Evolutionary conservation across 2,797 vertebrate genomes (phyloP), one percentile per base, ranked within the genome.

Genomic region (Brachymystax lenok): DNA sequence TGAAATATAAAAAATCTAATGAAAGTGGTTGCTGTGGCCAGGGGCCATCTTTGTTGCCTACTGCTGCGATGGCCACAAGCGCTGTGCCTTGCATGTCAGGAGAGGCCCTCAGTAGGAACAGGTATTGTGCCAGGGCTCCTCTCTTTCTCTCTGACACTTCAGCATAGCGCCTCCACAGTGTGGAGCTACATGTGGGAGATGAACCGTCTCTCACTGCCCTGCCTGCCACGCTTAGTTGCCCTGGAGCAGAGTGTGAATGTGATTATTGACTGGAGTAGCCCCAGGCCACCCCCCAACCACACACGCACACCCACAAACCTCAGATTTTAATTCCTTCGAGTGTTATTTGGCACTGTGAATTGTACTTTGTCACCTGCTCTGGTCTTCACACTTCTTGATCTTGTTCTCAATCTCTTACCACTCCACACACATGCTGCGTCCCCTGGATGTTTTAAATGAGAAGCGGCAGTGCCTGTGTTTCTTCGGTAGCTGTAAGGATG

Each of bases 171-270:
- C 70, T 79, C 68, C 78, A 71, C 69, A 73, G 71, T 66, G 78
- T 79, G 83, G 52, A 64, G 56, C 56, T 24, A 14, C 76, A 69
- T 78, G 35, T 56, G 63, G 74, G 80, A 50, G 67, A 85, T 82
- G 68, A 35, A 59, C 72, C 56, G 61, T 79, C 79, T 79, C 69
- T 82, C 84, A 80, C 79, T 70, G 69, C 75, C 70, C 75, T 46
- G 59, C 21, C 21, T 73, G 79, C 74, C 21, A 71, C 28, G 54
- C 54, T 40, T 35, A 17, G 30, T 28, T 59, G 50, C 61, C 74
- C 73, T 63, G 69, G 71, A 79, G 78, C 77, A 52, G 76, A 79
- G 84, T 83, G 85, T 79, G 74, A 85, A 80, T 52, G 76, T 79
- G 81, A 78, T 84, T 85, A 79, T 79, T 80, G 79, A 78, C 77